A percentile compares a stretch with the other conserved stretches of the same genome.
Conservation (phyloP, 1,140 invertebrate genomes). For the Solenopsis fugax region DNA sequence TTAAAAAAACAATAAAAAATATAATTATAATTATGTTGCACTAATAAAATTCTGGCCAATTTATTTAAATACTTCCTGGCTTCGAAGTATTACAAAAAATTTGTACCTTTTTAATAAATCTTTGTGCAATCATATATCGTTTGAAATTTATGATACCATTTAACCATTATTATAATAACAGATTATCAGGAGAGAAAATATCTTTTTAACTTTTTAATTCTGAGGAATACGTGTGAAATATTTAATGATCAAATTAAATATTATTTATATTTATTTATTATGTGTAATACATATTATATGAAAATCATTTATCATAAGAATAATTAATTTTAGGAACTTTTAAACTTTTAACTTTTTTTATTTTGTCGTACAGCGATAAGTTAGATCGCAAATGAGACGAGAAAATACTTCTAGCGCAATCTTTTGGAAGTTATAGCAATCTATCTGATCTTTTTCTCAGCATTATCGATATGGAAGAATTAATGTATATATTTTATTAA, state of each 20-base stretch:
- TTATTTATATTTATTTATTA: not conserved
- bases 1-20: not conserved
- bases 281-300: not conserved
- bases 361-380: constrained; percentile 27
- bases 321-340: constrained; percentile 7
- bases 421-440: not conserved
- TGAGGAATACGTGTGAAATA: not conserved
- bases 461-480: constrained; percentile 13
- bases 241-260: not conserved
- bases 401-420: constrained; percentile 33
- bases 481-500: not conserved
- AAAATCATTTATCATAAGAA: constrained; percentile 18
- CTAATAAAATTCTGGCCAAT: not conserved
- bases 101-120: not conserved
- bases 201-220: not conserved
- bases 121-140: not conserved
- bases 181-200: not conserved
- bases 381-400: not conserved
- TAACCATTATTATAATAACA: not conserved
- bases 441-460: not conserved
- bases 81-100: not conserved
- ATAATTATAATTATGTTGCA: not conserved
- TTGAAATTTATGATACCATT: not conserved
- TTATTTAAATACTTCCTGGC: not conserved
- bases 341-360: too few relatives aligned